Evolutionary conservation across 2,113 vertebrate genomes (phyloP).

Genomic region (Irena cyanogastra): DNA sequence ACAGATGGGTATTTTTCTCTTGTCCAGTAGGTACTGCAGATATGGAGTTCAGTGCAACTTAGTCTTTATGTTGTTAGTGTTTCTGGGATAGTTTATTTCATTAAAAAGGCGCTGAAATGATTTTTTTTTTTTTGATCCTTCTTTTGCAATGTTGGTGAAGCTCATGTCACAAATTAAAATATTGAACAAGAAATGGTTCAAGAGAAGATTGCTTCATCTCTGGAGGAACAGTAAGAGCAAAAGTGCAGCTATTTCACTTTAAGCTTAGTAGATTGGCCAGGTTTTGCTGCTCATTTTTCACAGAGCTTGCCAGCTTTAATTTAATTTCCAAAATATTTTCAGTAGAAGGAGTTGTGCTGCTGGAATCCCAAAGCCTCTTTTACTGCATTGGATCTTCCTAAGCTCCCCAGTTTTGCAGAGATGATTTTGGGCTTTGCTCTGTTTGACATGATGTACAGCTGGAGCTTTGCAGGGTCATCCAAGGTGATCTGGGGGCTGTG

Average conservation of each 20-base stretch:
- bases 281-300: neutral
- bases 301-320: neutral
- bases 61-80: neutral
- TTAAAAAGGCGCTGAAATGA: neutral
- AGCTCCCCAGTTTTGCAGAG: neutral
- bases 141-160: neutral
- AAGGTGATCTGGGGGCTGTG: neutral
- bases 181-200: neutral
- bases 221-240: neutral
- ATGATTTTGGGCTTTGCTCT: neutral
- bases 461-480: neutral
- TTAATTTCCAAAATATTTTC: slow-evolving; percentile 8
- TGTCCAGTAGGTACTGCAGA: neutral
- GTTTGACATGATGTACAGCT: neutral
- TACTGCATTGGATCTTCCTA: neutral
- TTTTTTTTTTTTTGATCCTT: neutral
- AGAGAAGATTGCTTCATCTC: neutral
- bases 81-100: neutral
- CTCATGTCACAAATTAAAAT: neutral
- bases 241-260: neutral
- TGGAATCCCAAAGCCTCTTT: neutral
- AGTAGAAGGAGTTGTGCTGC: neutral
- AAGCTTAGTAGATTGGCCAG: neutral
- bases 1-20: neutral
- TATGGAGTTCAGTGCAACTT: neutral